A percentile compares a stretch with the other conserved stretches of the same genome.
Conservation (phyloP, 1,140 invertebrate species). For the Drosophila saltans region DNA sequence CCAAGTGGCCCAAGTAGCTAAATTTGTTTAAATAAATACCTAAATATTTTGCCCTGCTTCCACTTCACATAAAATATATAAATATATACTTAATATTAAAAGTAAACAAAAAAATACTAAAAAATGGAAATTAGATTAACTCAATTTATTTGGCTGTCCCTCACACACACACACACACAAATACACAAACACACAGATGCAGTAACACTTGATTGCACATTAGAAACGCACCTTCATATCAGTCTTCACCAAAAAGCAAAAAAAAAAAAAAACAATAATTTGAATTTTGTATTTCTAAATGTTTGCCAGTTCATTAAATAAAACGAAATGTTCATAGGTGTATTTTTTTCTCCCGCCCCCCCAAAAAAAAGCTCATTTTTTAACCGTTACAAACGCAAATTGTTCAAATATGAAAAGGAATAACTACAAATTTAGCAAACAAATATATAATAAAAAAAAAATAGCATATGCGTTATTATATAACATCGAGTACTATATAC, state of each 20-base stretch:
- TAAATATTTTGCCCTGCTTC: conserved; percentile 55
- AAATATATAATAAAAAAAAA: conserved; percentile 55
- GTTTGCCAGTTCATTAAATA: conserved; percentile 43
- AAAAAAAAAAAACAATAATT: conserved; percentile 39
- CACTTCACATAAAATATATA: conserved; percentile 52
- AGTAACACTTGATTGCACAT: not conserved
- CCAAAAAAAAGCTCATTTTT: conserved; percentile 44
- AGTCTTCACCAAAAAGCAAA: conserved; percentile 42
- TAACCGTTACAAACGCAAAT: conserved; percentile 56
- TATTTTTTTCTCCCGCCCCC: conserved; percentile 24
- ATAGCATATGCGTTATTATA: conserved; percentile 78
- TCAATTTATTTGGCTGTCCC: conserved; percentile 59
- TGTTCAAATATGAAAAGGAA: conserved; percentile 56
- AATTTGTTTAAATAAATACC: conserved; percentile 60
- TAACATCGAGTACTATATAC: conserved; percentile 76
- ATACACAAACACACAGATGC: not conserved
- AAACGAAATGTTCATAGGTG: conserved; percentile 56
- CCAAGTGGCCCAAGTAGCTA: conserved; percentile 71
- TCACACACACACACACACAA: conserved; percentile 13
- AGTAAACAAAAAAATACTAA: conserved; percentile 31
- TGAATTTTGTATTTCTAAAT: conserved; percentile 65
- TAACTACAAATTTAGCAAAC: conserved; percentile 68
- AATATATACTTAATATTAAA: conserved; percentile 34
- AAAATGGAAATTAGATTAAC: conserved; percentile 69
- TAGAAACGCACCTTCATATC: conserved; percentile 44